Base-by-base conservation (phyloP, 2,797 vertebrate species). In the Notolabrus celidotus region DNA sequence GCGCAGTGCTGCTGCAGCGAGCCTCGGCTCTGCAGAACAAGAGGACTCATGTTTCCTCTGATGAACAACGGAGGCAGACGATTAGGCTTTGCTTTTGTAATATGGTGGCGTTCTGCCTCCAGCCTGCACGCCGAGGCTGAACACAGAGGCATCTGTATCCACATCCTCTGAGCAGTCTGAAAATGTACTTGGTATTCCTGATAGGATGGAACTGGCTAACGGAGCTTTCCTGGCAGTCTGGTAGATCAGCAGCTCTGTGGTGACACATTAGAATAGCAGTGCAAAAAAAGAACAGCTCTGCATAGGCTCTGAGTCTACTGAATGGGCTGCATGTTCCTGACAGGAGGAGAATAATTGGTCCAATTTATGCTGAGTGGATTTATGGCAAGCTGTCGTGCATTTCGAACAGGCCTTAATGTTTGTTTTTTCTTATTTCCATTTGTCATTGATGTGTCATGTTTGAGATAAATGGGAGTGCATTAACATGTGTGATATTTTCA, bases 101-200 rank as follows among this genome's bases (percentile, higher is more conserved):
- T 83, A 87, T 59, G 75, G 79, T 67, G 67, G 71, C 36, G 64
- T 66, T 79, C 79, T 89, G 78, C 76, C 79, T 79, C 20, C 67
- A 74, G 87, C 64, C 77, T 74, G 79, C 67, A 34, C 66, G 59
- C 60, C 20, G 54, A 68, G 62, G 72, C 78, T 66, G 62, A 88
- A 85, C 88, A 83, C 77, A 68, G 82, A 86, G 70, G 77, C 81
- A 75, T 90, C 83, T 87, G 86, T 87, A 77, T 80, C 69, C 47
- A 49, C 53, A 20, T 73, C 83, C 79, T 80, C 70, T 36, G 72
- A 85, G 83, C 57, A 41, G 79, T 78, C 56, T 63, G 66, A 85
- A 80, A 75, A 67, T 67, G 77, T 69, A 78, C 85, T 92, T 88
- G 81, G 79, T 91, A 86, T 90, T 92, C 84, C 86, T 87, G 84